phyloP scores from a whole-genome alignment of 2,113 vertebrate species.

The Macquaria ambigua region DNA sequence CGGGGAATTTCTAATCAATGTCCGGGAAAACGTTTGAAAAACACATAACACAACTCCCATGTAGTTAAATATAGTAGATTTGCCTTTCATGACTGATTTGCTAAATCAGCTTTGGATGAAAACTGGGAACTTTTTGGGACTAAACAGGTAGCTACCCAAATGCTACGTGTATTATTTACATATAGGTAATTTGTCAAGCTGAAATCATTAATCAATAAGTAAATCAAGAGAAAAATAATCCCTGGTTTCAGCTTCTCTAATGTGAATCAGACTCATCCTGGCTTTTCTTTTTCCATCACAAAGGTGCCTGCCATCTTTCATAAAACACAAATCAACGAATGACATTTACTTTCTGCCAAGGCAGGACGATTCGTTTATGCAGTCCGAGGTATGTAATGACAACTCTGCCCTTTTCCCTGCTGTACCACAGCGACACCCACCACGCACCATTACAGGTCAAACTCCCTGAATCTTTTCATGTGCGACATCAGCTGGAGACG shows the following conservation, averaged over 20 bases:
- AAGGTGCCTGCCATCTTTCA: background rate
- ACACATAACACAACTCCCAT: background rate
- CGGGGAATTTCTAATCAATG: constrained; percentile 11
- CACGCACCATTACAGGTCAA: background rate
- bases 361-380: background rate
- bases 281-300: background rate
- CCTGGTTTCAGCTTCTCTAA: background rate
- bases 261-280: background rate
- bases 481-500: background rate
- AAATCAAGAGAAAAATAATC: background rate
- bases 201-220: background rate
- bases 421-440: background rate
- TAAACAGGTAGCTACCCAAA: background rate
- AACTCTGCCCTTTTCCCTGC: background rate
- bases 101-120: background rate
- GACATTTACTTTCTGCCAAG: background rate
- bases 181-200: background rate
- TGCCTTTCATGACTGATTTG: background rate
- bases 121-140: background rate
- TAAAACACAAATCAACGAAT: background rate
- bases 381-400: background rate
- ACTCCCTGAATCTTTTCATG: background rate
- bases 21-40: background rate
- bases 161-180: background rate
- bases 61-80: background rate